Conservation (phyloP, 2,113 vertebrate genomes). For the Panthera uncia region DNA sequence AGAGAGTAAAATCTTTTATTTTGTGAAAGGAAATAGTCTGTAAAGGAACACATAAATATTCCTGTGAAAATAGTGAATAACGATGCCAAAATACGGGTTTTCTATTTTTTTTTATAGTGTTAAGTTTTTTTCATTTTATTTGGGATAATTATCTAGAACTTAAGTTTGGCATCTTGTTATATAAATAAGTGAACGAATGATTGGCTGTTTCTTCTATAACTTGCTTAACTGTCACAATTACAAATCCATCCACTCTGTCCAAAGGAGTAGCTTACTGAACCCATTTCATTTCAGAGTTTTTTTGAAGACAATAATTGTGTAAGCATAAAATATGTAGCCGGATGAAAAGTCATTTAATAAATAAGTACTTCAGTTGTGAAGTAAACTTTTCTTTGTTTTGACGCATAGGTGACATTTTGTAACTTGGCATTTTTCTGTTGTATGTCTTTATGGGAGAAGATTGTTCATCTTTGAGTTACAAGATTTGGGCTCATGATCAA, state of each 20-base stretch:
- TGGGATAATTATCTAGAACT: background rate
- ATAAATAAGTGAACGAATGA: background rate
- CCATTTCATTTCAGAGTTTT: background rate
- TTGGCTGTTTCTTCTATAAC: background rate
- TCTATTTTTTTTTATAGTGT: background rate
- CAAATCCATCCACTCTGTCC: background rate
- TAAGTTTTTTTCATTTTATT: background rate
- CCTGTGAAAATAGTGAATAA: slow-evolving; percentile 30
- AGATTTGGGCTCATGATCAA: background rate
- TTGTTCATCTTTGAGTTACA: background rate
- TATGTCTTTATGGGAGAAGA: background rate
- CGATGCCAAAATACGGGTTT: background rate
- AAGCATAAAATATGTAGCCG: background rate
- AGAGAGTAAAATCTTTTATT: background rate
- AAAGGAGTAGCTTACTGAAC: background rate
- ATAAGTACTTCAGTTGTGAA: slow-evolving; percentile 4
- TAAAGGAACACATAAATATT: slow-evolving; percentile 17
- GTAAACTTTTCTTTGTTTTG: slow-evolving; percentile 2
- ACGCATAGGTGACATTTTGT: background rate
- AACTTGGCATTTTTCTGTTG: background rate
- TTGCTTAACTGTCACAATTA: slow-evolving; percentile 4
- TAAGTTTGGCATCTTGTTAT: background rate
- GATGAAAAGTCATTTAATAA: background rate
- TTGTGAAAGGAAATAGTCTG: slow-evolving; percentile 30
- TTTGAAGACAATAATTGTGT: background rate